phyloP scores from a whole-genome alignment of 2,797 vertebrate species.

The Zalophus californianus region DNA sequence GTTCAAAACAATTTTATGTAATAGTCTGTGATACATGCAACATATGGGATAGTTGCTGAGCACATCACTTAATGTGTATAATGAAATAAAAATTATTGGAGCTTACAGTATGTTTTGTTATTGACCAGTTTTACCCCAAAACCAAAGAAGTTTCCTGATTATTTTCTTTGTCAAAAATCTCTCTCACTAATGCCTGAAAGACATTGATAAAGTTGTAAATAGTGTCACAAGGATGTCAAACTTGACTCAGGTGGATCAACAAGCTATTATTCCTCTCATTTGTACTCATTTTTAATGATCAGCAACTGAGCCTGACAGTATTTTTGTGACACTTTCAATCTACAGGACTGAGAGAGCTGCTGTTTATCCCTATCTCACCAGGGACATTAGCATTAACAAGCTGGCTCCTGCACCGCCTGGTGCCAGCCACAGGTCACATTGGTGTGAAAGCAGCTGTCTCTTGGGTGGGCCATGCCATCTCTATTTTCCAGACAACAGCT shows the following conservation, averaged over 20 bases:
- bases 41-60: constrained; percentile 74
- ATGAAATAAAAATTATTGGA: constrained; percentile 58
- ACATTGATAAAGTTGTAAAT: constrained; percentile 54
- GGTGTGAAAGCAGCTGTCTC: constrained; percentile 76
- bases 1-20: constrained; percentile 78
- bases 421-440: constrained; percentile 78
- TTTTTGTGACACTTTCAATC: constrained; percentile 84
- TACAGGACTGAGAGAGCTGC: constrained; percentile 66
- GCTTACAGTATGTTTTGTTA: constrained; percentile 59
- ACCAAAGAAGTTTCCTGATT: constrained; percentile 70
- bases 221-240: constrained; percentile 70
- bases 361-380: constrained; percentile 82
- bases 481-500: constrained; percentile 75
- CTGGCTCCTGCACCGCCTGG: constrained; percentile 61
- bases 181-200: constrained; percentile 63
- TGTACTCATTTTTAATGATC: constrained; percentile 84
- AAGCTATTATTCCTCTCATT: constrained; percentile 80
- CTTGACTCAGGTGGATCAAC: constrained; percentile 77
- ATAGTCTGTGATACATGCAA: constrained; percentile 74
- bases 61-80: constrained; percentile 78
- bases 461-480: constrained; percentile 64
- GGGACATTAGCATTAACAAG: constrained; percentile 84
- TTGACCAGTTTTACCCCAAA: constrained; percentile 64
- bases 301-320: constrained; percentile 77
- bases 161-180: constrained; percentile 55